Base-by-base conservation (phyloP, 1,140 invertebrate species). In the Lordiphosa clarofinis region DNA sequence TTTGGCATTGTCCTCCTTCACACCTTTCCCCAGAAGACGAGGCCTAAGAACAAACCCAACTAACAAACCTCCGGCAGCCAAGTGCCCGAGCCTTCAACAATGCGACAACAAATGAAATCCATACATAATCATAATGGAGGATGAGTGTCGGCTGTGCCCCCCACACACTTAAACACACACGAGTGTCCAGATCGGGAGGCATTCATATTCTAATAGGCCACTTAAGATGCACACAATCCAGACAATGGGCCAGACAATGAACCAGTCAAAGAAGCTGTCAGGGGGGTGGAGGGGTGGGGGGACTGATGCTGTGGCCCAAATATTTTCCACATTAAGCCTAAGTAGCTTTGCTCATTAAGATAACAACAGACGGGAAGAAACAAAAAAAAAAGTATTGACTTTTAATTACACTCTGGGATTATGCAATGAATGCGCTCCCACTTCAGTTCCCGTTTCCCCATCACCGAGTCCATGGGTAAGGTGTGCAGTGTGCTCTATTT, bases 161-260 rank as follows among this genome's bases (percentile, higher is more conserved):
- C 43, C n/a, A 11, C 43, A 1, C 12, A n/a, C 7, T 24, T 7
- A 12, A 6, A 11, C 11, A 8, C 12, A 7, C 12, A 24, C 43
- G 31, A 46, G 31, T 49, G 33, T 49, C 28, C 12, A 49, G 28
- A 31, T 31, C 28, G 9, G 19, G 35, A 13, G 35, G 47, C 35
- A 49, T 49, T 49, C 47, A 49, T 49, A 49, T 49, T 49, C 47
- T 49, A 49, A 49, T 49, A 49, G 47, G 28, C 47, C 47, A 49
- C 47, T 49, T 49, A 49, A 49, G 33, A 49, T 49, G 47, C 47
- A 49, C 47, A 49, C 28, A 49, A 49, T 37, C 47, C 43, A 49
- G 47, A 49, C 47, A 49, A 49, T 49, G 47, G 35, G 15, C 31
- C 43, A 46, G 43, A 46, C 43, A 46, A 46, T 46, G 43, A 46